These are phyloP conservation scores for Passer domesticus DNA, from an alignment of 2,113 vertebrate genomes.

Conservation along the genomic window DNA sequence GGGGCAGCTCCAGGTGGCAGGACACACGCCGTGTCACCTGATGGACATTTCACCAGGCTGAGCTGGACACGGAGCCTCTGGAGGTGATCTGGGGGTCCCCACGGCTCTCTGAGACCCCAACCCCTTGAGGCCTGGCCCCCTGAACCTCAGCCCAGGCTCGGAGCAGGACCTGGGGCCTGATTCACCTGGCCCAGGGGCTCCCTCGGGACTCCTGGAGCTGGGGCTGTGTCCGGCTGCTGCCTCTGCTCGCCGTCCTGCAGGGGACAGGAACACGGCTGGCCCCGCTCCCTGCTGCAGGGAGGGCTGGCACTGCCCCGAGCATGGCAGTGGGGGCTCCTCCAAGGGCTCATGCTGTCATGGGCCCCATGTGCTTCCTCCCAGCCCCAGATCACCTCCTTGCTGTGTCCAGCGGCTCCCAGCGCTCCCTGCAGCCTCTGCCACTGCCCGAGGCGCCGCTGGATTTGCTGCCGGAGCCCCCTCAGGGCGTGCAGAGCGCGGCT, in stretches of 20 bases:
- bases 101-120: background rate
- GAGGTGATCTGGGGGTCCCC: background rate
- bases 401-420: background rate
- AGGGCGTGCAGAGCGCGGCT: conserved; percentile 50
- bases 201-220: background rate
- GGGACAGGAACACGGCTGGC: background rate
- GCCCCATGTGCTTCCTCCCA: background rate
- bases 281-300: background rate
- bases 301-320: background rate
- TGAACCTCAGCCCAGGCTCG: background rate
- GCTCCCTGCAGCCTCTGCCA: conserved; percentile 64
- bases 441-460: conserved; percentile 51
- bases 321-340: rapidly evolving
- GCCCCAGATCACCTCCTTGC: conserved; percentile 42
- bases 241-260: background rate
- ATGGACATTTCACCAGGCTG: rapidly evolving
- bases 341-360: rapidly evolving
- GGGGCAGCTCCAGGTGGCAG: background rate
- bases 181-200: conserved; percentile 68
- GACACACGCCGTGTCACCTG: rapidly evolving
- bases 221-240: rapidly evolving
- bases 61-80: background rate
- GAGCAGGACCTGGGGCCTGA: background rate
- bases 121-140: background rate
- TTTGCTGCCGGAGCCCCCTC: conserved; percentile 53